Conservation (phyloP, 2,888 invertebrate species). For the Mayetiola destructor region DNA sequence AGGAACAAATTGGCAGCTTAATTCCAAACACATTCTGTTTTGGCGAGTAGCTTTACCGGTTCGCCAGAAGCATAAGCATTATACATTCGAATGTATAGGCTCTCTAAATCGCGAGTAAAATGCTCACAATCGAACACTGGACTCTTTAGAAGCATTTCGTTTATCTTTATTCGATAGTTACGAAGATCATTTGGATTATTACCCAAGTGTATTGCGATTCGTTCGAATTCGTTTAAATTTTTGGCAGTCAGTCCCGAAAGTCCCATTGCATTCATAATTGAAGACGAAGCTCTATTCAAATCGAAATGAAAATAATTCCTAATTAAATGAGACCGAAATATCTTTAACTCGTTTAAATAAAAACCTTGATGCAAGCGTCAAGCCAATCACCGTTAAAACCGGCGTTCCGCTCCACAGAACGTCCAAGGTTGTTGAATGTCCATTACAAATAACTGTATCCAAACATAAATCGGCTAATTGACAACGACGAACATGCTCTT, state of each 20-base stretch:
- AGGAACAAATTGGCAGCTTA: too few relatives aligned
- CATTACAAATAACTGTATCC: constrained; percentile 96
- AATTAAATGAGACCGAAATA: constrained; percentile 14
- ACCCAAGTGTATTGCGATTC: constrained; percentile 84
- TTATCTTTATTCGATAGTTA: constrained; percentile 83
- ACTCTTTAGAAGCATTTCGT: constrained; percentile 72
- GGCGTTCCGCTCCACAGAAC: constrained; percentile 98
- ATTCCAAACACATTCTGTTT: too few relatives aligned
- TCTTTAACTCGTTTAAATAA: background rate
- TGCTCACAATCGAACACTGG: constrained; percentile 84
- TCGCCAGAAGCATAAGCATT: constrained; percentile 54
- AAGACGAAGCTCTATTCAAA: constrained; percentile 74
- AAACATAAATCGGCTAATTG: constrained; percentile 95
- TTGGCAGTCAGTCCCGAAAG: constrained; percentile 88
- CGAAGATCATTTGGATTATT: constrained; percentile 75
- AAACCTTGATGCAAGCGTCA: constrained; percentile 58
- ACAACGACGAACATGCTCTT: constrained; percentile 94
- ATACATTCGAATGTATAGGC: constrained; percentile 85
- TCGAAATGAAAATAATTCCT: constrained; percentile 13
- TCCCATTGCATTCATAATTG: constrained; percentile 81
- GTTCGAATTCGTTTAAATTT: constrained; percentile 76
- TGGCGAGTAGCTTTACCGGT: constrained; percentile 62
- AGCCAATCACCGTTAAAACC: constrained; percentile 86
- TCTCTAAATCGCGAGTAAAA: constrained; percentile 80
- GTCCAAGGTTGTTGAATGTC: constrained; percentile 99